A percentile compares a stretch with the other conserved stretches of the same genome.
These are phyloP conservation scores for Trichonephila clavata DNA, from an alignment of 1,140 invertebrate species.

Conservation along the genomic window DNA sequence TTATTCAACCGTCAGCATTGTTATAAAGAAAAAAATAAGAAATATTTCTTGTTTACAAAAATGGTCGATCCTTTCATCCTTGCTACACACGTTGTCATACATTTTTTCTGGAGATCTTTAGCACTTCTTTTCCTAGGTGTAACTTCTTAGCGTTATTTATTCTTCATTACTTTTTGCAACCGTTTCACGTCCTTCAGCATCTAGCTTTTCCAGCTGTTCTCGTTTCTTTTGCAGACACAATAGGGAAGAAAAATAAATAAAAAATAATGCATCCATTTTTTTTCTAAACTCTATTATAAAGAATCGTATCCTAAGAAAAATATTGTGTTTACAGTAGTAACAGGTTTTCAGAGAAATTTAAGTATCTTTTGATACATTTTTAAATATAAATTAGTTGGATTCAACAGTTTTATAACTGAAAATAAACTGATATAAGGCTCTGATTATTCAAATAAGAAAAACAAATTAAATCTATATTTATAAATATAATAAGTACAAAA, in stretches of 20 bases:
- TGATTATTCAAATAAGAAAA: no score
- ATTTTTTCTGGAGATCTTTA: background rate
- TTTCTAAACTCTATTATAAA: background rate
- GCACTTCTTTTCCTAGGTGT: background rate
- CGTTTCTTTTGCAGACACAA: background rate
- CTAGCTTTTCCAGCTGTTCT: constrained; percentile 1
- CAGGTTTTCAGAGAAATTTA: background rate
- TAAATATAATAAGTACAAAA: no score
- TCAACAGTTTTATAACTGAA: no score
- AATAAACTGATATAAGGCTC: no score
- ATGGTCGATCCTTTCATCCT: background rate
- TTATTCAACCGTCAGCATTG: no score
- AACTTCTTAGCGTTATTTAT: background rate
- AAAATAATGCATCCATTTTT: background rate
- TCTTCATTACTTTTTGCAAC: background rate
- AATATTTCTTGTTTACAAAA: no score
- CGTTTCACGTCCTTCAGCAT: constrained; percentile 2
- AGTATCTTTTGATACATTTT: background rate
- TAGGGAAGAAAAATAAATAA: background rate
- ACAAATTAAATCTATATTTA: no score
- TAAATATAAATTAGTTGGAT: no score
- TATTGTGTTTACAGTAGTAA: background rate
- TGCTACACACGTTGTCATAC: background rate
- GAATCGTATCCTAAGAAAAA: background rate
- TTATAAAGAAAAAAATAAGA: no score